Evolutionary conservation across 2,888 invertebrate genomes (phyloP).

Genomic region (Parascotia fuliginaria): DNA sequence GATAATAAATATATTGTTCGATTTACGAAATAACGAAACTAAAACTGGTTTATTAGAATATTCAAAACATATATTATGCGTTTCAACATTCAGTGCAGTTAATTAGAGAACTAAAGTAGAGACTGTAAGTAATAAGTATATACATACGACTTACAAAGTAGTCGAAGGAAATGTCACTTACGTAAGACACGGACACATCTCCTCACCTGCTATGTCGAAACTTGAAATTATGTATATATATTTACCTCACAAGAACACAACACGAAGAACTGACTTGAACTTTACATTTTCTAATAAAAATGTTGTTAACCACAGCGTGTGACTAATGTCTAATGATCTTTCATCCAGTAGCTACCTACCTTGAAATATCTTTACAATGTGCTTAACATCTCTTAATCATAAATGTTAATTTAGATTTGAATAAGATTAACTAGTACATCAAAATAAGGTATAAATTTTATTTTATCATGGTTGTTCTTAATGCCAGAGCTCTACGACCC

Average conservation of each 20-base stretch:
- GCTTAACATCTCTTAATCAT: constrained; percentile 16
- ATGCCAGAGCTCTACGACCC: no score
- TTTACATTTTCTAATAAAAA: constrained; percentile 14
- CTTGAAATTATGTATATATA: constrained; percentile 46
- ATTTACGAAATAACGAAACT: no score
- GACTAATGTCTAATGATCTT: constrained; percentile 20
- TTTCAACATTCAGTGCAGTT: no score
- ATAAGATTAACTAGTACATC: constrained; percentile 13
- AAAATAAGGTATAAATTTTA: no score
- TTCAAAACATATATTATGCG: no score
- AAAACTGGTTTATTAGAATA: no score
- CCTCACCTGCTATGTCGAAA: constrained; percentile 43
- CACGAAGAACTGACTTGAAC: not conserved
- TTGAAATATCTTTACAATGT: constrained; percentile 15
- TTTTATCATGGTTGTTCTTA: no score
- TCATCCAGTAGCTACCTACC: constrained; percentile 17
- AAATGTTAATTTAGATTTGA: constrained; percentile 22
- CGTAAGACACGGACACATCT: constrained; percentile 33
- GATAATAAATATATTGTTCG: no score
- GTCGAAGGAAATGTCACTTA: constrained; percentile 22
- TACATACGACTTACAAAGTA: constrained; percentile 7
- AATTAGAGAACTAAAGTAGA: not conserved
- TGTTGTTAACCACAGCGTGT: constrained; percentile 21
- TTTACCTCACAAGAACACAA: constrained; percentile 29
- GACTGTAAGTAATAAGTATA: not conserved